phyloP scores from a whole-genome alignment of 2,113 vertebrate species.

The Pollimyrus isidori region DNA sequence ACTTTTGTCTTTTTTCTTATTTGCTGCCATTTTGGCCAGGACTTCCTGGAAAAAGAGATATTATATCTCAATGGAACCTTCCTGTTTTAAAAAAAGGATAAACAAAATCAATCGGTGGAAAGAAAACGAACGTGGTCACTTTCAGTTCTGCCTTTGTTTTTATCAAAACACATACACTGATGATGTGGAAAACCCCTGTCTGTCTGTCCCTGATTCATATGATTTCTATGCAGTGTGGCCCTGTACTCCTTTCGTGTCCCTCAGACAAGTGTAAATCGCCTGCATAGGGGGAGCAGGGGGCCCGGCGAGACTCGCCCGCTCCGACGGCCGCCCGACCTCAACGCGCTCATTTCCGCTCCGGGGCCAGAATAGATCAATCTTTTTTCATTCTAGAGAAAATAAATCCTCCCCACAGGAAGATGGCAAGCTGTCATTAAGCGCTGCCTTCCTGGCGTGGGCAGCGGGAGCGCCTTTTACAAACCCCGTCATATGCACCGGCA shows the following conservation, averaged over 20 bases:
- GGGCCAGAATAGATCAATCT: slow-evolving; percentile 10
- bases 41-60: no score
- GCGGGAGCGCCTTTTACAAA: not conserved
- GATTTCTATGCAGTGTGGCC: not conserved
- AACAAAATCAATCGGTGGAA: not conserved
- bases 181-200: not conserved
- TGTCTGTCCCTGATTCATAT: not conserved
- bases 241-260: not conserved
- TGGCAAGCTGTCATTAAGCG: slow-evolving; percentile 10
- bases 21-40: no score
- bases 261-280: not conserved
- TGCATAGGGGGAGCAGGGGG: not conserved
- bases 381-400: slow-evolving; percentile 12
- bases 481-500: not conserved
- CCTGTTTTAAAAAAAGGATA: no score
- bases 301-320: no score
- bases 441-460: slow-evolving; percentile 12
- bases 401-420: not conserved
- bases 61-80: no score
- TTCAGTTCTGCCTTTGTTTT: not conserved
- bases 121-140: not conserved
- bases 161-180: not conserved
- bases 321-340: not conserved
- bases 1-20: no score
- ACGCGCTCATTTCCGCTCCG: not conserved